These are phyloP conservation scores for Siniperca undulata DNA, from an alignment of 2,797 vertebrate genomes.

Conservation along the genomic window DNA sequence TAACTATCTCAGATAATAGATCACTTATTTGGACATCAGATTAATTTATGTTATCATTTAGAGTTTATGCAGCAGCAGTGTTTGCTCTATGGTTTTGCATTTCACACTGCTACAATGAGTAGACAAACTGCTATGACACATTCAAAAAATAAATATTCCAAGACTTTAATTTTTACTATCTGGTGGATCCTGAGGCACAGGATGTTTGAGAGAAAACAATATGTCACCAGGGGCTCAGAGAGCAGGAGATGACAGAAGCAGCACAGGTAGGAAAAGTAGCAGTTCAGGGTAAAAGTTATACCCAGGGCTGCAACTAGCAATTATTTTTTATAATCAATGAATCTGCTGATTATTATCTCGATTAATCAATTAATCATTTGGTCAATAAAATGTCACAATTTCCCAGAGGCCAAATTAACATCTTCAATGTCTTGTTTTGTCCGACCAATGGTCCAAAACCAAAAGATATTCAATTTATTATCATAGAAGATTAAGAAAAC, in stretches of 20 bases:
- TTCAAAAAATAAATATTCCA: constrained; percentile 20
- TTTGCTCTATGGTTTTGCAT: constrained; percentile 17
- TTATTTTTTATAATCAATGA: too few relatives aligned
- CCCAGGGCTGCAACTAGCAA: neutral
- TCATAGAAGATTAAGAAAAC: neutral
- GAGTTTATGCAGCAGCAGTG: neutral
- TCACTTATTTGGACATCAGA: neutral
- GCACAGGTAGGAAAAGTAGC: neutral
- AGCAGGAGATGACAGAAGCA: neutral
- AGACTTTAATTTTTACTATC: neutral
- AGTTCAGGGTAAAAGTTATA: neutral
- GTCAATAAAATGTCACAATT: neutral
- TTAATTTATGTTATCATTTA: neutral
- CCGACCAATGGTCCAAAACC: neutral
- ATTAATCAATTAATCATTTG: neutral
- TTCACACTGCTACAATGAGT: neutral
- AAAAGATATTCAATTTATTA: neutral
- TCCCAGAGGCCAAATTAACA: too few relatives aligned
- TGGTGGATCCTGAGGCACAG: neutral
- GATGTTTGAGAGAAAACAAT: neutral
- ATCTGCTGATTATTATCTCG: neutral
- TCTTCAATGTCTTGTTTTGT: neutral
- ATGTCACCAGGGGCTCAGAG: neutral
- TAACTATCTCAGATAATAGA: neutral
- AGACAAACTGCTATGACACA: neutral